These are phyloP conservation scores for Cranoglanis bouderius DNA, from an alignment of 2,113 vertebrate species.

Conservation along the genomic window DNA sequence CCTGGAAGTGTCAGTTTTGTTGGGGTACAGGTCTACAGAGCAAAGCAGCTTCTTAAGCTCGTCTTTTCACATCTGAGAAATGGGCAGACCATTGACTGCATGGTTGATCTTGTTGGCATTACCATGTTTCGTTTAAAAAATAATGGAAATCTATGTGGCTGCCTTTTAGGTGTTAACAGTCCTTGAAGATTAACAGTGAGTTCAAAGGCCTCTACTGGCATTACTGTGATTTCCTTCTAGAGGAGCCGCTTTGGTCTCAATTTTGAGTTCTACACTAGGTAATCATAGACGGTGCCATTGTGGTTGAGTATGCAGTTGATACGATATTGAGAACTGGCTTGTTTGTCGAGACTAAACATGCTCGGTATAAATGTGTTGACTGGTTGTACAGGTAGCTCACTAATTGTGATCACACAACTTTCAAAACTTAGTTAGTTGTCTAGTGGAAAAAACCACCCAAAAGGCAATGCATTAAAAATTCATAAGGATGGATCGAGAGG, in stretches of 20 bases:
- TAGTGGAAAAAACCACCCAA: constrained; percentile 55
- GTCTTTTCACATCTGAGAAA: constrained; percentile 70
- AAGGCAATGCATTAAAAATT: constrained; percentile 51
- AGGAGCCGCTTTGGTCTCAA: constrained; percentile 26
- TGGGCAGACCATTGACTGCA: constrained; percentile 64
- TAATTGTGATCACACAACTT: constrained; percentile 15
- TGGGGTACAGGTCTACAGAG: constrained; percentile 85
- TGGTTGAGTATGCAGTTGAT: constrained; percentile 40
- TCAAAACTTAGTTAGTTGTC: background rate
- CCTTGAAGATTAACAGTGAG: background rate
- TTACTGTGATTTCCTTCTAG: constrained; percentile 21
- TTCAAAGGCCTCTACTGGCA: constrained; percentile 24
- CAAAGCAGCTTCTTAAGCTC: constrained; percentile 76
- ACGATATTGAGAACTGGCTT: constrained; percentile 10
- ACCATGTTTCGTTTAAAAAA: constrained; percentile 9
- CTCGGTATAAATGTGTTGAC: constrained; percentile 28
- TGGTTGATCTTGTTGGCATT: constrained; percentile 60
- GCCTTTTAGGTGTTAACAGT: constrained; percentile 32
- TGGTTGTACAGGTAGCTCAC: constrained; percentile 30
- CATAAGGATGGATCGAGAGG: constrained; percentile 46
- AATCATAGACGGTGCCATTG: constrained; percentile 34
- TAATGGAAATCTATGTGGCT: constrained; percentile 15
- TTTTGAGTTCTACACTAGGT: constrained; percentile 26
- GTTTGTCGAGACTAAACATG: constrained; percentile 21
- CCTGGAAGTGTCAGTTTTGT: constrained; percentile 71